Conservation (phyloP, 2,797 vertebrate genomes). For the Pseudocheirus occidentalis region DNA sequence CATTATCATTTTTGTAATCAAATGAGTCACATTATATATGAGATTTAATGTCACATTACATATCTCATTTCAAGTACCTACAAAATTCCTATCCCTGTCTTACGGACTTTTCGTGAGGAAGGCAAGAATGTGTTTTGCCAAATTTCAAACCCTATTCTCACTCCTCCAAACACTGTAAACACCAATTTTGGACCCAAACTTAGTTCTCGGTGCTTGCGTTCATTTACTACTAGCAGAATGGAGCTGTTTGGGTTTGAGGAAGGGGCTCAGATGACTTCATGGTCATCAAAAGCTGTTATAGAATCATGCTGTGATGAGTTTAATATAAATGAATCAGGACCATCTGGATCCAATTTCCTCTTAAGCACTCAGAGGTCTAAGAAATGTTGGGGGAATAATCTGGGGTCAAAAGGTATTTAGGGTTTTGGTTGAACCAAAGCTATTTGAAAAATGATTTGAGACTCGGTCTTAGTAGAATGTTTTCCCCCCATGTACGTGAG, state of each 20-base stretch:
- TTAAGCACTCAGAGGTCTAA: constrained; percentile 58
- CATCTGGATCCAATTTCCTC: constrained; percentile 75
- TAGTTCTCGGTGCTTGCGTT: constrained; percentile 38
- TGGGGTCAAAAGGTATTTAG: constrained; percentile 44
- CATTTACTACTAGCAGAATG: constrained; percentile 57
- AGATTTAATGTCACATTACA: constrained; percentile 1
- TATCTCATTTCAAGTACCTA: constrained; percentile 18
- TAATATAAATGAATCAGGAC: constrained; percentile 69
- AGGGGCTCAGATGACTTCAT: constrained; percentile 50
- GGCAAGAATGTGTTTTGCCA: constrained; percentile 17
- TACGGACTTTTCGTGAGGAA: constrained; percentile 11
- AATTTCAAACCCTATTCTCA: constrained; percentile 27
- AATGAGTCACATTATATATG: constrained; percentile 4
- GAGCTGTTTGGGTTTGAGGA: constrained; percentile 46
- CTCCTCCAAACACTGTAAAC: background rate
- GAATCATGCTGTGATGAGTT: constrained; percentile 62
- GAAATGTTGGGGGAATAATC: constrained; percentile 58
- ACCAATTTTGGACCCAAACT: constrained; percentile 61
- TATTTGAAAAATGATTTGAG: constrained; percentile 9
- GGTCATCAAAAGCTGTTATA: constrained; percentile 64
- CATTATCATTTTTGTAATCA: constrained; percentile 30
- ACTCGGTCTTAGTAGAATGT: background rate
- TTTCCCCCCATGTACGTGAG: background rate
- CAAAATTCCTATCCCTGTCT: constrained; percentile 49
- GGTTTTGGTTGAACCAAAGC: constrained; percentile 26